Percentiles rank a stretch among this genome's conserved stretches.
Evolutionary conservation across 2,888 invertebrate genomes (phyloP).

Genomic region (Piscicola geometra): DNA sequence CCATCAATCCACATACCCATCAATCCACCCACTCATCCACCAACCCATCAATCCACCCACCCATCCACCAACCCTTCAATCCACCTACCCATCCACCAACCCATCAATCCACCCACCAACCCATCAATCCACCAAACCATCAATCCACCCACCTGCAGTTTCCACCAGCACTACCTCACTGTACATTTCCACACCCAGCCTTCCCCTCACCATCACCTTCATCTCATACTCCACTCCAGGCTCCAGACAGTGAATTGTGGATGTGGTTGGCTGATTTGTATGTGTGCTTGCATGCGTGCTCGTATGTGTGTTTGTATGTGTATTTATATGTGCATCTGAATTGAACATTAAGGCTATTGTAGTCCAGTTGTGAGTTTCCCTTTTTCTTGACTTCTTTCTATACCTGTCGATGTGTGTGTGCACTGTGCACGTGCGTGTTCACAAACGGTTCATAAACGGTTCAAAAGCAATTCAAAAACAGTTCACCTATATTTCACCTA

Average conservation of each 20-base stretch:
- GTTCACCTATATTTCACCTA: too few species aligned
- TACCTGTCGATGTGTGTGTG: too few species aligned
- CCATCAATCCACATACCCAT: neutral
- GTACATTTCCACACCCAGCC: constrained; percentile 91
- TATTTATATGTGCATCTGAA: too few species aligned
- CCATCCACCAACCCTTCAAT: neutral
- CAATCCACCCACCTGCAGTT: constrained; percentile 69
- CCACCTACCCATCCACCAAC: neutral
- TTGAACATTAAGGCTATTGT: too few species aligned
- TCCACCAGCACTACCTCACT: constrained; percentile 83
- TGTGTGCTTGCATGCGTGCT: constrained; percentile 49
- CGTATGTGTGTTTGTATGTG: too few species aligned
- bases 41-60: constrained; percentile 13
- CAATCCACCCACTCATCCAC: constrained; percentile 14
- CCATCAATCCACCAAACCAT: too few species aligned
- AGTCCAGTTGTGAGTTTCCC: too few species aligned
- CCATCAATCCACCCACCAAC: too few species aligned
- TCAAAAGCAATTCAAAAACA: too few species aligned
- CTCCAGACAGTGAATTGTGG: constrained; percentile 81
- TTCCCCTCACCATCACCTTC: constrained; percentile 85
- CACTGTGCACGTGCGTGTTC: too few species aligned
- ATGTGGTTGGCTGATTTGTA: constrained; percentile 84
- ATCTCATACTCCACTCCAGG: constrained; percentile 91
- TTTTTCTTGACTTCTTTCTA: too few species aligned
- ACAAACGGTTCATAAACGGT: too few species aligned